phyloP scores from a whole-genome alignment of 2,888 invertebrate species.

The Litoditis marina region DNA sequence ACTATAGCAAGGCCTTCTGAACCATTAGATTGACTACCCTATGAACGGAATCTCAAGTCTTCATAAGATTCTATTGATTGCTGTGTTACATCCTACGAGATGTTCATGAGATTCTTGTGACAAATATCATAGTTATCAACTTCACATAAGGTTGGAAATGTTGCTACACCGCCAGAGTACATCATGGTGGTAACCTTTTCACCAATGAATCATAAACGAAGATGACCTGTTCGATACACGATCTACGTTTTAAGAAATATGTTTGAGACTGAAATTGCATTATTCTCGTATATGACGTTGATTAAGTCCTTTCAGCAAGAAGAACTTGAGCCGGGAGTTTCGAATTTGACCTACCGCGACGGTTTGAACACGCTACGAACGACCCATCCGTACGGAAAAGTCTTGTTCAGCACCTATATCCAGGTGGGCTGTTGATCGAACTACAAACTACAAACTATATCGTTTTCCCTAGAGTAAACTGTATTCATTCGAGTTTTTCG shows the following conservation, averaged over 20 bases:
- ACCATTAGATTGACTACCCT: no score
- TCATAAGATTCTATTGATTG: no score
- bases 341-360: conserved; percentile 28
- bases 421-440: conserved; percentile 17
- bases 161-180: no score
- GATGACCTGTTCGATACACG: neutral
- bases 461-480: no score
- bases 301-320: conserved; percentile 17
- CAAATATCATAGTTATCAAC: no score
- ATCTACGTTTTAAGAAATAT: neutral
- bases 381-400: conserved; percentile 41
- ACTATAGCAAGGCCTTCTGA: no score
- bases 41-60: no score
- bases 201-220: neutral
- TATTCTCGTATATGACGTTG: neutral
- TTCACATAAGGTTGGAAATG: no score
- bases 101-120: no score
- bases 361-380: conserved; percentile 33
- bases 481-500: no score
- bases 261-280: conserved; percentile 1
- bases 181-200: no score
- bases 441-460: neutral
- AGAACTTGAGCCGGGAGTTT: conserved; percentile 25
- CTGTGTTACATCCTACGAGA: no score
- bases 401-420: conserved; percentile 48